Evolutionary conservation across 2,888 invertebrate genomes (phyloP).

Genomic region (Lottia scabra): DNA sequence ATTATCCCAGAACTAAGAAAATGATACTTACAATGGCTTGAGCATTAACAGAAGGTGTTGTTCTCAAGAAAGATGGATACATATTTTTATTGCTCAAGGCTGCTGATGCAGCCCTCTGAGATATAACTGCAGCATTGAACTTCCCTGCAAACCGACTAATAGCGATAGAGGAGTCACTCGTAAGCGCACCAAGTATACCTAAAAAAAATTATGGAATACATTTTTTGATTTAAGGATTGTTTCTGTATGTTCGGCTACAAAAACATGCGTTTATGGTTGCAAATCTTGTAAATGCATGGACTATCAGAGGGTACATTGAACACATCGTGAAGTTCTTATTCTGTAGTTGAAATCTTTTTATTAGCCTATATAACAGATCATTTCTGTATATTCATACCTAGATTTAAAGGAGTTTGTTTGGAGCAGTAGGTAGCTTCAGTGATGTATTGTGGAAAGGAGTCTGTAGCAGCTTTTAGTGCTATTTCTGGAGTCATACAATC

Average conservation of each 20-base stretch:
- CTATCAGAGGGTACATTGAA: too few relatives aligned
- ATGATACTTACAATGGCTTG: constrained; percentile 45
- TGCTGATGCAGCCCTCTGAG: constrained; percentile 39
- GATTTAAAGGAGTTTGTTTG: background rate
- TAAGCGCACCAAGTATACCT: constrained; percentile 73
- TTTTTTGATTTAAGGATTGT: too few relatives aligned
- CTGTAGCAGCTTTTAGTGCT: constrained; percentile 41
- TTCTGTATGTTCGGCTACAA: too few relatives aligned
- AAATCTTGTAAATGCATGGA: too few relatives aligned
- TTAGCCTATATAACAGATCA: too few relatives aligned
- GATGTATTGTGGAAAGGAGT: constrained; percentile 51
- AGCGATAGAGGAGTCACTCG: constrained; percentile 73
- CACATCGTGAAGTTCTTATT: too few relatives aligned
- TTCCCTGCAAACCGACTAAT: constrained; percentile 72
- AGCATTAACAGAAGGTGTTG: constrained; percentile 39
- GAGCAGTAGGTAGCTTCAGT: constrained; percentile 40
- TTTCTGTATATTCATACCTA: background rate
- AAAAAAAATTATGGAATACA: constrained; percentile 46
- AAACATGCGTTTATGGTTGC: too few relatives aligned
- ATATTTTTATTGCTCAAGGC: constrained; percentile 46
- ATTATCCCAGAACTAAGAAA: background rate
- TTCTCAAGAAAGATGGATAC: constrained; percentile 61
- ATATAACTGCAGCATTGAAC: constrained; percentile 72
- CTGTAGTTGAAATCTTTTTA: too few relatives aligned
- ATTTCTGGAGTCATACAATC: constrained; percentile 42